A percentile compares a stretch with the other conserved stretches of the same genome.
These are phyloP conservation scores for Desoria tigrina DNA, from an alignment of 2,888 invertebrate genomes.

Conservation along the genomic window DNA sequence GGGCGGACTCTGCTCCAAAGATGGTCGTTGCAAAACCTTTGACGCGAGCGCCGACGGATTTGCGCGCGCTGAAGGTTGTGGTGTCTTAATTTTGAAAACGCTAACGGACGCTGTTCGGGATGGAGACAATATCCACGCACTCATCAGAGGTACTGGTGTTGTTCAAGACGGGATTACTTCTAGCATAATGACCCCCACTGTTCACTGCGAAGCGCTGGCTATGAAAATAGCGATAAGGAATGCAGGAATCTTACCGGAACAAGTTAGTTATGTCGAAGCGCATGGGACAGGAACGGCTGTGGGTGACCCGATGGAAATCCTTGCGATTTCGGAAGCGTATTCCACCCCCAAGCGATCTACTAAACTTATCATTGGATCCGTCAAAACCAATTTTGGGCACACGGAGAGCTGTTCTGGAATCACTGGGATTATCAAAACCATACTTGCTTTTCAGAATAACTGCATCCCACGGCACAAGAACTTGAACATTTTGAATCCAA, in stretches of 20 bases:
- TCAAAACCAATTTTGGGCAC: background rate
- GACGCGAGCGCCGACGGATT: background rate
- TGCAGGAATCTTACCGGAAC: background rate
- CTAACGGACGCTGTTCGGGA: background rate
- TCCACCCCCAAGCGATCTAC: background rate
- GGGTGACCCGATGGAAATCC: slow-evolving; percentile 76
- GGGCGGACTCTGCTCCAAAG: slow-evolving; percentile 10
- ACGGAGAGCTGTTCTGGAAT: background rate
- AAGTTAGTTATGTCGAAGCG: background rate
- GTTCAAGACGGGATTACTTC: background rate
- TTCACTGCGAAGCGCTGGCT: background rate
- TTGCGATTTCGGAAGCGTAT: background rate
- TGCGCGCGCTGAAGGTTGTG: background rate
- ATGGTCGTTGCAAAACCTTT: background rate
- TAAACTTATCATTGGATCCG: background rate
- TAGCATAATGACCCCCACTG: background rate
- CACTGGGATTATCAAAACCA: background rate
- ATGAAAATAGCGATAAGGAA: background rate
- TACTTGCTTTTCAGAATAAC: background rate
- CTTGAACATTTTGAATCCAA: background rate
- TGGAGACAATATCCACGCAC: background rate
- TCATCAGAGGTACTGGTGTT: background rate
- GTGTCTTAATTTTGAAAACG: background rate
- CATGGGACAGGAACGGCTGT: slow-evolving; percentile 54
- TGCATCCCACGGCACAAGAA: background rate